phyloP scores from a whole-genome alignment of 2,113 vertebrate genomes.

The Eonycteris spelaea region DNA sequence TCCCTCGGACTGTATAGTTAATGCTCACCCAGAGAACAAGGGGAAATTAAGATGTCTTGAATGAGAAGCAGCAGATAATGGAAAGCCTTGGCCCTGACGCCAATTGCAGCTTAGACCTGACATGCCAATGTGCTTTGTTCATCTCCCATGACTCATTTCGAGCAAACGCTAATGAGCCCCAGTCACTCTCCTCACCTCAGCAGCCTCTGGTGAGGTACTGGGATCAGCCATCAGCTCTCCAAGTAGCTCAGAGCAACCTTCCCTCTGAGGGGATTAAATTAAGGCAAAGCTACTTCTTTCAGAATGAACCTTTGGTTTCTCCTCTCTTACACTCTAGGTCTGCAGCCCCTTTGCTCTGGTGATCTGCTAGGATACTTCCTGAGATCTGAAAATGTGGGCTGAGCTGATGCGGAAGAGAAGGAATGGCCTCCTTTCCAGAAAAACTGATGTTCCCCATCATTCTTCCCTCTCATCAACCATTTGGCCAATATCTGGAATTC shows the following conservation, averaged over 20 bases:
- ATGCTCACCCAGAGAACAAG: conserved; percentile 19
- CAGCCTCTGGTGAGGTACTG: not conserved
- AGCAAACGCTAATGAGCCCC: conserved; percentile 26
- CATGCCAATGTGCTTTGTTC: not conserved
- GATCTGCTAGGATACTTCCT: not conserved
- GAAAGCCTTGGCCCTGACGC: conserved; percentile 14
- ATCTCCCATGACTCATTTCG: conserved; percentile 4
- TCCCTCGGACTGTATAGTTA: not conserved
- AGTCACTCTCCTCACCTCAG: not conserved
- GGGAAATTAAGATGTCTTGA: conserved; percentile 58
- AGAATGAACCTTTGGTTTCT: not conserved
- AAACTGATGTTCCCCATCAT: not conserved
- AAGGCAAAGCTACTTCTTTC: not conserved
- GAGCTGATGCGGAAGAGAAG: not conserved
- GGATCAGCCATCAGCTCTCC: not conserved
- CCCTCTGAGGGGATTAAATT: not conserved
- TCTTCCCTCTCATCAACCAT: not conserved
- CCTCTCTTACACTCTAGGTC: not conserved
- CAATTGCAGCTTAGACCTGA: conserved; percentile 37
- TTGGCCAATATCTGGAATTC: not conserved
- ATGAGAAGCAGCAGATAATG: conserved; percentile 47
- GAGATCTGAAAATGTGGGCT: not conserved
- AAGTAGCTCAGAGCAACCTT: not conserved
- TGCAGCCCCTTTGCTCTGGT: not conserved
- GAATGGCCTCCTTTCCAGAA: not conserved